Evolutionary conservation across 2,113 vertebrate species (phyloP).

Genomic region (Podocnemis expansa): DNA sequence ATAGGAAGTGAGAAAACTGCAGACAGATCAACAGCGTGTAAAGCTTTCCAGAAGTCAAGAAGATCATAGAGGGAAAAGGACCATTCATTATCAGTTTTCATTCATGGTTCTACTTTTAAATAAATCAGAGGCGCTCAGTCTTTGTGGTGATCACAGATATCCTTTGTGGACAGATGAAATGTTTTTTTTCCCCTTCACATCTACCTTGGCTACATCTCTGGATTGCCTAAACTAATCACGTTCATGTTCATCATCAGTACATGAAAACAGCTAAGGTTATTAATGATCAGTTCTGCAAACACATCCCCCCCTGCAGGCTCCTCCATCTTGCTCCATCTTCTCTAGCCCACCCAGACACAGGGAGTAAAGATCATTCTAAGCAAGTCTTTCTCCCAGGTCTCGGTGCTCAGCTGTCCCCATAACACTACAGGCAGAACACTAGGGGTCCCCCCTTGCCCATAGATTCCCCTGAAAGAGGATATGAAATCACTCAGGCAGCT

Average conservation of each 20-base stretch:
- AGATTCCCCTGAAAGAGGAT: not conserved
- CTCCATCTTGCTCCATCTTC: not conserved
- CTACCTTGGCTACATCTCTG: not conserved
- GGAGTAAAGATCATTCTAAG: not conserved
- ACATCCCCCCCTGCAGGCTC: not conserved
- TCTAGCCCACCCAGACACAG: not conserved
- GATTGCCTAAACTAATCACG: not conserved
- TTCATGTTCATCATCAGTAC: not conserved
- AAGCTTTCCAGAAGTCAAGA: not conserved
- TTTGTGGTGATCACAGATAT: not conserved
- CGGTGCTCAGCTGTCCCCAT: not conserved
- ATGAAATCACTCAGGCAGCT: not conserved
- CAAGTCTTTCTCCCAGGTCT: not conserved
- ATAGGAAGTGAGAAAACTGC: not conserved
- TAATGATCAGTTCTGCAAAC: not conserved
- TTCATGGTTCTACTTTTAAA: not conserved
- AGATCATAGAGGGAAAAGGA: not conserved
- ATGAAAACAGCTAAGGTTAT: not conserved
- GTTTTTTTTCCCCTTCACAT: not conserved
- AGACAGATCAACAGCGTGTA: not conserved
- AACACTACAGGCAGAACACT: not conserved
- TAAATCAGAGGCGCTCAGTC: not conserved
- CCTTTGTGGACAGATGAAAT: not conserved
- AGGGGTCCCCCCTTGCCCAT: not conserved
- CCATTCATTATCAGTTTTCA: not conserved